Evolutionary conservation across 2,888 invertebrate genomes (phyloP), one percentile per base, ranked within the genome.

Genomic region (Tupiocoris notatus): DNA sequence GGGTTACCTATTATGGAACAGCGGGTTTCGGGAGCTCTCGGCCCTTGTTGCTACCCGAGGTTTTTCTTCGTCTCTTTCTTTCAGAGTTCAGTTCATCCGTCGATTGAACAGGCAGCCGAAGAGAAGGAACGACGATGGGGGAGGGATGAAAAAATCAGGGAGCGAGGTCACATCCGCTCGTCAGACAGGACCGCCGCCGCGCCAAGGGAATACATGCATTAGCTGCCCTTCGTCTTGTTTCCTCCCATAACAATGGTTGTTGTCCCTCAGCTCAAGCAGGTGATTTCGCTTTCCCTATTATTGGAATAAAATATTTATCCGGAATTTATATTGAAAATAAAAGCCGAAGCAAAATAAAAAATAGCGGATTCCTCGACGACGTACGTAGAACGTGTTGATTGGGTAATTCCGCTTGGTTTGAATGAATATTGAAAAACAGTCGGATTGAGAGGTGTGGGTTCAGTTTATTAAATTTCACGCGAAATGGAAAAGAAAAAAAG

Each of bases 91-190:
- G 25, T 39, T 39, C 39, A 39, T 65, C 22, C 6, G 20, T 22
- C 62, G 22, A 62, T 18, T 64, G 66, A 54, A 56, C 56, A 39
- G 12, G 20, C 21, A 67, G 22, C 67, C 54, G 67, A 56, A 1
- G 56, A 56, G 57, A 67, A 9, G 22, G 23, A 21, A 39, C 6
- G 24, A 17, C 21, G 57, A 21, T 57, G 2, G 21, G 56, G 39
- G 68, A 58, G 23, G 16, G 39, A 58, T 22, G 22, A 68, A 70
- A 59, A 70, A 70, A 58, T 18, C 70, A 18, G 70, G 70, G 70
- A 70, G 70, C 70, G 70, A 70, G 68, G 70, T 70, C 70, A 70
- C 70, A 59, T 70, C 70, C 70, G 70, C 18, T 17, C 17, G 23
- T 16, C 18, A 70, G 24, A n/a, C 59, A n/a, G 59, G 59, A 59